phyloP scores from a whole-genome alignment of 2,888 invertebrate genomes.

The Dicyrtomina minuta region DNA sequence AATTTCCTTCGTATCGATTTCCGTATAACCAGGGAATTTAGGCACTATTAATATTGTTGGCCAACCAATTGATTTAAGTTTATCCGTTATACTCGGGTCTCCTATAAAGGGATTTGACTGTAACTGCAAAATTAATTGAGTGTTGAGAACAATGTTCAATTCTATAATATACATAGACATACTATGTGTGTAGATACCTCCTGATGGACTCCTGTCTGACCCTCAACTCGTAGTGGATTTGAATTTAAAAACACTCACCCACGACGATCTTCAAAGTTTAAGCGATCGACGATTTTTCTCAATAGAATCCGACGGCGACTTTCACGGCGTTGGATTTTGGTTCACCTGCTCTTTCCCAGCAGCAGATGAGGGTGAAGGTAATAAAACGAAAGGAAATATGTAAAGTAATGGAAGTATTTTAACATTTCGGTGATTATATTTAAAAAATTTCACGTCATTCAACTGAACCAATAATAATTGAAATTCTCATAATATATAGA shows the following conservation, averaged over 20 bases:
- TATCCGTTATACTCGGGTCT: no score
- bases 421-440: background rate
- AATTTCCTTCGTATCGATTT: no score
- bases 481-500: no score
- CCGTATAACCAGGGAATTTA: no score
- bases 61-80: no score
- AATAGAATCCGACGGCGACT: conserved; percentile 62
- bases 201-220: conserved; percentile 66
- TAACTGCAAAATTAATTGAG: no score
- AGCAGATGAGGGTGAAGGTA: conserved; percentile 53
- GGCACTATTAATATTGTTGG: no score
- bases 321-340: conserved; percentile 70
- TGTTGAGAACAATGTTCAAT: no score
- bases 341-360: conserved; percentile 73
- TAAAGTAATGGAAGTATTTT: background rate
- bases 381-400: background rate
- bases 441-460: no score
- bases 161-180: background rate
- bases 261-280: conserved; percentile 65
- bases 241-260: conserved; percentile 66
- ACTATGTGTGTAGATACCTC: conserved; percentile 42
- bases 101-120: no score
- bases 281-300: conserved; percentile 65
- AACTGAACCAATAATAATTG: no score
- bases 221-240: conserved; percentile 69